These are phyloP conservation scores for Plecturocebus donacophilus DNA, from an alignment of 2,113 vertebrate genomes.

Conservation along the genomic window DNA sequence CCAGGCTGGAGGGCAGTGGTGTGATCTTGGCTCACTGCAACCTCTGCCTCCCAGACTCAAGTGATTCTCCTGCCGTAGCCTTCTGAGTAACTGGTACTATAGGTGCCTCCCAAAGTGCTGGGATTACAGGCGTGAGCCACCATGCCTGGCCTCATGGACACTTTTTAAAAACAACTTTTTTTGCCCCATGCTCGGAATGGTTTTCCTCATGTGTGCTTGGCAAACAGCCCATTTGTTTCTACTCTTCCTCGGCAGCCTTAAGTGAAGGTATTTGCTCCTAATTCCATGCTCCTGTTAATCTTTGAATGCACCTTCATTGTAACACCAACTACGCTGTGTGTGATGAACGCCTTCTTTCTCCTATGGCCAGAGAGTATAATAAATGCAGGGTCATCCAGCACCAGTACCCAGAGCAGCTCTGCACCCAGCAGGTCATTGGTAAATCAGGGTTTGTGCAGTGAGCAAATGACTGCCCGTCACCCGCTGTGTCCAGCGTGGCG, in stretches of 20 bases:
- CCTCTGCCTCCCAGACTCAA: too few species aligned
- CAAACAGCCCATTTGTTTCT: background rate
- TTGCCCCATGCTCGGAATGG: background rate
- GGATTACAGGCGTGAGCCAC: too few species aligned
- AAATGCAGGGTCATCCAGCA: background rate
- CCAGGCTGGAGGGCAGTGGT: too few species aligned
- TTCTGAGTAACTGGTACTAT: too few species aligned
- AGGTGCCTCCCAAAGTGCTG: too few species aligned
- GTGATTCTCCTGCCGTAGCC: too few species aligned
- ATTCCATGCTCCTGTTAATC: background rate
- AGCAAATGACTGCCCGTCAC: background rate
- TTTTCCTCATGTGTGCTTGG: background rate
- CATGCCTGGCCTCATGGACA: too few species aligned
- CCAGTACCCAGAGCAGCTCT: background rate
- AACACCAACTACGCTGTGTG: fast-evolving
- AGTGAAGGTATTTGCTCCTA: background rate
- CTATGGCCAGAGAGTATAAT: fast-evolving
- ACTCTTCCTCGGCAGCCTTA: background rate
- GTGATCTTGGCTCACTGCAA: too few species aligned
- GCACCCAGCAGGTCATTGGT: background rate
- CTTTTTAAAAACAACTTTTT: background rate
- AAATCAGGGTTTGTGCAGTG: background rate
- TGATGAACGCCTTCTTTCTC: background rate
- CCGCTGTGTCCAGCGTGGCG: fast-evolving
- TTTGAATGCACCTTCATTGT: background rate